These are phyloP conservation scores for Electrona antarctica DNA, from an alignment of 2,113 vertebrate species.

Conservation along the genomic window DNA sequence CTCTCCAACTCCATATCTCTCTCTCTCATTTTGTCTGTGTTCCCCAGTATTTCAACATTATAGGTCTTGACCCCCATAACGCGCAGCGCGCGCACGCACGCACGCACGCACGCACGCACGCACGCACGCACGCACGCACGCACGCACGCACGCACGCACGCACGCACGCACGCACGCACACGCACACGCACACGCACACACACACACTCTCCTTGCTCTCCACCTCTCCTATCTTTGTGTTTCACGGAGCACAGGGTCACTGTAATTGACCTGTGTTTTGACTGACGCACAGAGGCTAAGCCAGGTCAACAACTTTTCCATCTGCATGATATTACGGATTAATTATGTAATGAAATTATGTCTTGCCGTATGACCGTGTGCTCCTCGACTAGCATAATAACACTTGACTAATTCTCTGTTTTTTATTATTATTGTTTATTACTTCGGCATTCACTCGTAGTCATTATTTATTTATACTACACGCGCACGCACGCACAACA, in stretches of 20 bases:
- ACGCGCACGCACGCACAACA: background rate
- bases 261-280: conserved; percentile 65
- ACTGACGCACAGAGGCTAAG: conserved; percentile 60
- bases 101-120: too few relatives aligned
- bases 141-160: too few relatives aligned
- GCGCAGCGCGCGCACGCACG: too few relatives aligned
- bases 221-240: conserved; percentile 10
- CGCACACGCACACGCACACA: too few relatives aligned
- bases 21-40: conserved; percentile 17
- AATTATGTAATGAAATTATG: conserved; percentile 55
- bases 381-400: too few relatives aligned
- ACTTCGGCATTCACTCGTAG: too few relatives aligned
- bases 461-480: background rate
- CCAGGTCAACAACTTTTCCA: conserved; percentile 55
- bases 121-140: too few relatives aligned
- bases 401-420: too few relatives aligned
- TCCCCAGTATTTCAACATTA: conserved; percentile 53
- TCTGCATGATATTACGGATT: conserved; percentile 54
- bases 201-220: background rate
- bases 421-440: too few relatives aligned
- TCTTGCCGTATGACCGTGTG: background rate
- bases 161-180: too few relatives aligned
- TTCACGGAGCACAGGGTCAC: conserved; percentile 43
- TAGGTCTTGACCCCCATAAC: too few relatives aligned
- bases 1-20: conserved; percentile 64